A percentile compares a stretch with the other conserved stretches of the same genome.
Conservation (phyloP, 2,888 invertebrate species). For the Adelphocoris suturalis region DNA sequence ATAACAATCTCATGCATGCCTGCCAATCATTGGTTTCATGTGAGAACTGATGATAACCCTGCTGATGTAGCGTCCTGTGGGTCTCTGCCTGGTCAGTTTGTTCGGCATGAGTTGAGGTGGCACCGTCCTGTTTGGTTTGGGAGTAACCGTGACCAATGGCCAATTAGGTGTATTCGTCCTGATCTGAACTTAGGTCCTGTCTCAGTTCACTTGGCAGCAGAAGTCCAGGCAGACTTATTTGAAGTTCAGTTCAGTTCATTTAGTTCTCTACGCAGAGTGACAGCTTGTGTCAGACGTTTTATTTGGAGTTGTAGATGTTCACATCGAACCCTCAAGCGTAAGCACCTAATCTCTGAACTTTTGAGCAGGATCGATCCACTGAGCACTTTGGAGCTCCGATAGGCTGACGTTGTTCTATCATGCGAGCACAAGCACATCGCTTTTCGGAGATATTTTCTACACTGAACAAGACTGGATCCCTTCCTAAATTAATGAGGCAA, state of each 20-base stretch:
- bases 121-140: conserved; percentile 43
- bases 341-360: too few species aligned
- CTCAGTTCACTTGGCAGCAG: background rate
- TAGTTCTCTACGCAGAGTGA: too few species aligned
- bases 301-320: too few species aligned
- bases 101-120: conserved; percentile 13
- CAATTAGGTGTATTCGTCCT: background rate
- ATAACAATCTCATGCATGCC: too few species aligned
- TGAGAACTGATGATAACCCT: too few species aligned
- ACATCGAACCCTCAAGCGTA: too few species aligned
- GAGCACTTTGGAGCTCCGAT: conserved; percentile 41
- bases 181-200: background rate
- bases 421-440: background rate
- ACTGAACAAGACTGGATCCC: background rate
- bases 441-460: conserved; percentile 22
- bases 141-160: background rate
- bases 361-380: too few species aligned
- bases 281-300: too few species aligned
- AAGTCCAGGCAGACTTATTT: background rate
- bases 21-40: too few species aligned
- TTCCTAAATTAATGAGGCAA: conserved; percentile 24
- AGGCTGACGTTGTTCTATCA: conserved; percentile 28
- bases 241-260: conserved; percentile 40
- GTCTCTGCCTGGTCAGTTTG: background rate
- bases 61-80: conserved; percentile 54